phyloP scores from a whole-genome alignment of 1,140 invertebrate genomes.

The Platorchestia sp. region DNA sequence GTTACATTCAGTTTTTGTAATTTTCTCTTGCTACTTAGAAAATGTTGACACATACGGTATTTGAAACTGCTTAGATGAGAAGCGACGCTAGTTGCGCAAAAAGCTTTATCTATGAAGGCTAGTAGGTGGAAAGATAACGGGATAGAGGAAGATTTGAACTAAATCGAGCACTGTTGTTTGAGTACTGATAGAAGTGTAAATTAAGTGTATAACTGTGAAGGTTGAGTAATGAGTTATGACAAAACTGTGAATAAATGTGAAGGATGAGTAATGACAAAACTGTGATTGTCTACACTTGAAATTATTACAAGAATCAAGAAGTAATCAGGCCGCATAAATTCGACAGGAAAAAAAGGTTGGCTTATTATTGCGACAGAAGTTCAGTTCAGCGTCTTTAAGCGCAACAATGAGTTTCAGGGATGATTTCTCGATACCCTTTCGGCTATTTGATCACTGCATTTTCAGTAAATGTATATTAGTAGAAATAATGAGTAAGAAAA shows the following conservation, averaged over 20 bases:
- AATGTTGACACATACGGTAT: not conserved
- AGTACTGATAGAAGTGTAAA: not conserved
- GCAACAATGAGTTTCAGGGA: no score
- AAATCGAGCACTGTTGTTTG: not conserved
- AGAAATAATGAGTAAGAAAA: no score
- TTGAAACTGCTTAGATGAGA: not conserved
- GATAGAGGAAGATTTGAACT: not conserved
- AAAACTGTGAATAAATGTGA: no score
- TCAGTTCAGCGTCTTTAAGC: no score
- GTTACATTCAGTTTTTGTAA: not conserved
- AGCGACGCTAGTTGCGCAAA: not conserved
- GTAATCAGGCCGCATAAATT: not conserved
- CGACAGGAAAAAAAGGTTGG: not conserved
- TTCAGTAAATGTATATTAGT: no score
- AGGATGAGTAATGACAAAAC: no score
- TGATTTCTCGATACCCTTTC: no score
- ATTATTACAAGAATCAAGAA: not conserved
- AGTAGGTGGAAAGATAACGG: not conserved
- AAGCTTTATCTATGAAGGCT: not conserved
- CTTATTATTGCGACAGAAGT: no score
- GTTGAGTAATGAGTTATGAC: no score
- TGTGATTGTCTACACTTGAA: no score
- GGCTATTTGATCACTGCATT: no score
- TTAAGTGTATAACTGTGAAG: no score
- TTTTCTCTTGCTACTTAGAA: not conserved